phyloP scores from a whole-genome alignment of 2,797 vertebrate species.

The Orestias chungarensis region DNA sequence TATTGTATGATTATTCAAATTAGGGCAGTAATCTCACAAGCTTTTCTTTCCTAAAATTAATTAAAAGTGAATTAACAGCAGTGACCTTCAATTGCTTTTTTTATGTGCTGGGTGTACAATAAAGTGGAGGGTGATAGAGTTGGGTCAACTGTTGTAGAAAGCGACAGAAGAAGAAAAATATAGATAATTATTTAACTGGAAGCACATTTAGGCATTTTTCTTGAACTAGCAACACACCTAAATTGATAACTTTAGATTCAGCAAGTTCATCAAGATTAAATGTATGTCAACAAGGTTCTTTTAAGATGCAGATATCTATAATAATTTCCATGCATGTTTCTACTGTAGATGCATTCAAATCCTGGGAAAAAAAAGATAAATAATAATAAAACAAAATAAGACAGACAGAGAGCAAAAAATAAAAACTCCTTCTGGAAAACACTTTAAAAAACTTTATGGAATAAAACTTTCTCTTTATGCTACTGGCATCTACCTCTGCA shows the following conservation, averaged over 20 bases:
- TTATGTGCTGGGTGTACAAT: slow-evolving; percentile 89
- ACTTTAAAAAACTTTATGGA: neutral
- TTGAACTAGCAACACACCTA: too few relatives aligned
- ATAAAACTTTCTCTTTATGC: neutral
- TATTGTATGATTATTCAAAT: slow-evolving; percentile 46
- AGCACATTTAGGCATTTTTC: neutral
- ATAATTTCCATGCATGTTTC: neutral
- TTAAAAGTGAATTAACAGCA: slow-evolving; percentile 75
- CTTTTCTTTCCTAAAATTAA: slow-evolving; percentile 82
- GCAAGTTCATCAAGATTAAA: too few relatives aligned
- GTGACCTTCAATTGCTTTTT: slow-evolving; percentile 87
- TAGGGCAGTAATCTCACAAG: slow-evolving; percentile 73
- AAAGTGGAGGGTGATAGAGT: slow-evolving; percentile 70
- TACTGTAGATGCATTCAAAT: neutral
- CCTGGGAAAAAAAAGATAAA: neutral
- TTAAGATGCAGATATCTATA: neutral
- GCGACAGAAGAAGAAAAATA: too few relatives aligned
- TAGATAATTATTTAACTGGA: too few relatives aligned
- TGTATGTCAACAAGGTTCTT: neutral
- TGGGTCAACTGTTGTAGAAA: too few relatives aligned
- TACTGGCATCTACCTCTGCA: neutral
- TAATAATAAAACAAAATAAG: too few relatives aligned
- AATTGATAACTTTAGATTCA: neutral
- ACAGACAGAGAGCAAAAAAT: neutral
- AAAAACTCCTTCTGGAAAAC: neutral